phyloP scores from a whole-genome alignment of 2,888 invertebrate species.

The Pachymerium ferrugineum region DNA sequence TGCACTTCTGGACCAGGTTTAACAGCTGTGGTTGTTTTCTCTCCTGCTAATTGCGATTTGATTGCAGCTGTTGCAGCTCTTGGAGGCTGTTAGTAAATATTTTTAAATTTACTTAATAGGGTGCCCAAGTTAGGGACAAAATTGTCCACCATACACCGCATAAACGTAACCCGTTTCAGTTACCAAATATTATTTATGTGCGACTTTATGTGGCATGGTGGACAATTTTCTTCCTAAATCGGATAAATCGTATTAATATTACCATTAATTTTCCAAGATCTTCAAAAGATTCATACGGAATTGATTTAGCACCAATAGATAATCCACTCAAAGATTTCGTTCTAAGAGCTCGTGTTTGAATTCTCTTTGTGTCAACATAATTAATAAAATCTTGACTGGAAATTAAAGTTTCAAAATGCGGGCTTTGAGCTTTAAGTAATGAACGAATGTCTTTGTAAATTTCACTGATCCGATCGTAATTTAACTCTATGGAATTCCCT shows the following conservation, averaged over 20 bases:
- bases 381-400: slow-evolving; percentile 2
- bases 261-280: slow-evolving; percentile 28
- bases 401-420: slow-evolving; percentile 28
- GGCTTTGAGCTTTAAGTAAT: slow-evolving; percentile 25
- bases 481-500: neutral
- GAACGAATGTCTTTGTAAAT: slow-evolving; percentile 31
- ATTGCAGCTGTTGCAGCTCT: neutral
- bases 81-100: neutral
- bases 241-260: too few relatives aligned
- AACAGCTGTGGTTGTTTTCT: neutral
- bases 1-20: neutral
- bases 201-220: too few relatives aligned
- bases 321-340: neutral
- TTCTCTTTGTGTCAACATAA: neutral
- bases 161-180: too few relatives aligned
- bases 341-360: neutral
- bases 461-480: slow-evolving; percentile 11
- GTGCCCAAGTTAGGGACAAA: too few relatives aligned
- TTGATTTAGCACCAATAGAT: neutral
- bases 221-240: too few relatives aligned
- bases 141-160: too few relatives aligned
- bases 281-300: slow-evolving; percentile 16
- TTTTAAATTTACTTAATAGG: too few relatives aligned
- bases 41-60: neutral
- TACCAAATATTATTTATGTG: too few relatives aligned